These are phyloP conservation scores for Aspidoscelis tigris DNA, from an alignment of 2,113 vertebrate genomes.

Conservation along the genomic window DNA sequence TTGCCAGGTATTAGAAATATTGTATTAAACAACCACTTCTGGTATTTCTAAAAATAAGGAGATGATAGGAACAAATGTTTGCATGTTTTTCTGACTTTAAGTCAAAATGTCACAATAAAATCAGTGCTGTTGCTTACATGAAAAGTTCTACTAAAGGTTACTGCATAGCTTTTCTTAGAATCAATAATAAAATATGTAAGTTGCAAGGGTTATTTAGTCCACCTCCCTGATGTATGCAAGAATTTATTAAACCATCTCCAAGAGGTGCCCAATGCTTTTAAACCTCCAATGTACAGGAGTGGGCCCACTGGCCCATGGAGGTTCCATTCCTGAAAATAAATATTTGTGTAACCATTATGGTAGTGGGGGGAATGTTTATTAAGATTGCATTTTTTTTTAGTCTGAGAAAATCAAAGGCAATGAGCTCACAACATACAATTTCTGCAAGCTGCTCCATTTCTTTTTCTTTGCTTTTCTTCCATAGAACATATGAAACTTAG, in stretches of 20 bases:
- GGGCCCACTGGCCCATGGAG: background rate
- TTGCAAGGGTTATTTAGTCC: no score
- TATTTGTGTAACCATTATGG: conserved; percentile 12
- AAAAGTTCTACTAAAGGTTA: background rate
- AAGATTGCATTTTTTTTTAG: background rate
- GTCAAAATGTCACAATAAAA: background rate
- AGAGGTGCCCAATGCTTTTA: background rate
- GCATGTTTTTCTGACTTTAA: background rate
- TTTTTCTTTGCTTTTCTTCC: conserved; percentile 48
- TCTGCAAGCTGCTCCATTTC: no score
- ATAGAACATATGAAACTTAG: conserved; percentile 86
- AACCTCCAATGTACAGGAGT: no score
- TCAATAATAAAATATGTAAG: no score
- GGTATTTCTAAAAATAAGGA: background rate
- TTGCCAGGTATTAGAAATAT: background rate
- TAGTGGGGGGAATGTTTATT: background rate
- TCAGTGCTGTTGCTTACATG: no score
- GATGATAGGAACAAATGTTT: background rate
- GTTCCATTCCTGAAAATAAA: background rate
- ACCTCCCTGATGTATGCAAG: no score
- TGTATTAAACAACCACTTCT: background rate
- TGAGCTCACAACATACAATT: background rate
- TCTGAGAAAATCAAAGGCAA: background rate
- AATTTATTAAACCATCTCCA: background rate
- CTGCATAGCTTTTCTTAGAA: background rate